phyloP scores from a whole-genome alignment of 2,113 vertebrate species.

The Crypturellus undulatus region DNA sequence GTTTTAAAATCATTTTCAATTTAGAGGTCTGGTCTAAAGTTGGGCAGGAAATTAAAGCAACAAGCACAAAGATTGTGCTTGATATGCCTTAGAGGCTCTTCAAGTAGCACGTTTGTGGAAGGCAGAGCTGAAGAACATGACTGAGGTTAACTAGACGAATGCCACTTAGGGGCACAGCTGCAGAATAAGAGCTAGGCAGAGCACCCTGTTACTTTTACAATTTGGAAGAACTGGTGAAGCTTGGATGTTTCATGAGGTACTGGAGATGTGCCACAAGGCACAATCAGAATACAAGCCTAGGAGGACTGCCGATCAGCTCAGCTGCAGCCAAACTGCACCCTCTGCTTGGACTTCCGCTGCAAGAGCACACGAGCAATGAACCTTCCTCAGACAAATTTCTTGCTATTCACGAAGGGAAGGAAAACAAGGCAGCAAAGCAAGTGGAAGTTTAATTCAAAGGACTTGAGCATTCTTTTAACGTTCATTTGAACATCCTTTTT shows the following conservation, averaged over 20 bases:
- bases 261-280: neutral
- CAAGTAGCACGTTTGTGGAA: neutral
- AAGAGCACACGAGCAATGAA: neutral
- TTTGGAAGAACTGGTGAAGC: neutral
- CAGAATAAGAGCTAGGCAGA: neutral
- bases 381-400: neutral
- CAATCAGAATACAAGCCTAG: neutral
- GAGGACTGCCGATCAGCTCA: neutral
- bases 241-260: neutral
- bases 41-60: neutral
- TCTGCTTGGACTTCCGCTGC: neutral
- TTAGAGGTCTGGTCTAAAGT: neutral
- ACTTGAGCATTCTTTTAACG: neutral
- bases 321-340: neutral
- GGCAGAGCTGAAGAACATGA: neutral
- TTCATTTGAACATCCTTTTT: neutral
- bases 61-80: neutral
- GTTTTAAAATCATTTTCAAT: neutral
- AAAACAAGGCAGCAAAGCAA: neutral
- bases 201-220: neutral
- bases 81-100: neutral
- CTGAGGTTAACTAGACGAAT: neutral
- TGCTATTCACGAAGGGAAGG: neutral
- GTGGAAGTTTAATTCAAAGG: neutral
- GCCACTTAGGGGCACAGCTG: neutral